Evolutionary conservation across 2,113 vertebrate species (phyloP).

Genomic region (Anas platyrhynchos): DNA sequence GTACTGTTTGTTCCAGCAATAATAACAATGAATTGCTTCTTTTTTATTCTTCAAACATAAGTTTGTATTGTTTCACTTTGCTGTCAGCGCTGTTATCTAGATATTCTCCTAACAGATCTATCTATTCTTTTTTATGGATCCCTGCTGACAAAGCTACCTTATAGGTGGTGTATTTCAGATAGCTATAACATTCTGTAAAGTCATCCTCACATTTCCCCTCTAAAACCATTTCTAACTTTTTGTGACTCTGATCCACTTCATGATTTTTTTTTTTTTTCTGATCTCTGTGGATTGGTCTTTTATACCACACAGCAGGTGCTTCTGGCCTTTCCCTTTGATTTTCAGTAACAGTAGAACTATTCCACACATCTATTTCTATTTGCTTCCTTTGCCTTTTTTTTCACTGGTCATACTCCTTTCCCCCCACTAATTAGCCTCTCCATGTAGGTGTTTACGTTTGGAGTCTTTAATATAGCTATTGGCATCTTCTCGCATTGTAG

Average conservation of each 20-base stretch:
- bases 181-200: not conserved
- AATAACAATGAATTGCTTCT: constrained; percentile 33
- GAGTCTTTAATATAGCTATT: not conserved
- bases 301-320: not conserved
- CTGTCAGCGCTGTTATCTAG: not conserved
- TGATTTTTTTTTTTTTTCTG: not conserved
- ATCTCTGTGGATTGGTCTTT: not conserved
- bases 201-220: not conserved
- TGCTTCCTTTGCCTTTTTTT: not conserved
- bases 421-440: not conserved
- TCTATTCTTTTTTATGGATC: not conserved
- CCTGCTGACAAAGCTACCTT: not conserved
- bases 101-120: constrained; percentile 2
- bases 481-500: not conserved
- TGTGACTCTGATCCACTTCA: not conserved
- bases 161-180: not conserved
- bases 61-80: not conserved
- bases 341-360: not conserved
- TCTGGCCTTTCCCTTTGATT: not conserved
- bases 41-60: not conserved
- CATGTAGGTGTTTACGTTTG: not conserved
- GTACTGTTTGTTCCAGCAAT: constrained; percentile 10
- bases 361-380: not conserved
- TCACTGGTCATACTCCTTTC: not conserved
- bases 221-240: not conserved